Evolutionary conservation across 2,888 invertebrate genomes (phyloP).

Genomic region (Therioaphis trifolii): DNA sequence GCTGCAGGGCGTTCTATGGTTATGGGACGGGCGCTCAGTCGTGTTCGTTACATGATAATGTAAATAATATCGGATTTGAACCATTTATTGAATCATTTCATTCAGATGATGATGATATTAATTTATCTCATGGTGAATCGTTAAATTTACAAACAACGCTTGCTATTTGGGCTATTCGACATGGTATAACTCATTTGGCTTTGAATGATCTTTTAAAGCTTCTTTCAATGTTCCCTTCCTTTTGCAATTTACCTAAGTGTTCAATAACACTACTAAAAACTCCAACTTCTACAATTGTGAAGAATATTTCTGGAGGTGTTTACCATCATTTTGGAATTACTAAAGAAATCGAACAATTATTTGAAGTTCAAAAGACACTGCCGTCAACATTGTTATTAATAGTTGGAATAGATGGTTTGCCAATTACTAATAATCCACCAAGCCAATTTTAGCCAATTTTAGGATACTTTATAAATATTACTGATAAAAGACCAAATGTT

Average conservation of each 20-base stretch:
- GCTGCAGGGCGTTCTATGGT: no score
- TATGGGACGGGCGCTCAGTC: no score
- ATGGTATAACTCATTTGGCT: no score
- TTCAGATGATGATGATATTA: no score
- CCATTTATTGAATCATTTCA: no score
- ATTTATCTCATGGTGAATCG: no score
- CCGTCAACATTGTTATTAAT: background rate
- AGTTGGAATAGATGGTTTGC: conserved; percentile 47
- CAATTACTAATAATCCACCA: conserved; percentile 15
- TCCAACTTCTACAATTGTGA: background rate
- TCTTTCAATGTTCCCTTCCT: background rate
- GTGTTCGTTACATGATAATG: no score
- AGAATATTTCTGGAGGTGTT: background rate
- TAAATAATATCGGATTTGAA: no score
- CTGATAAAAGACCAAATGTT: no score
- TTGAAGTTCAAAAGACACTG: background rate
- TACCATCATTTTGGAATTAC: background rate
- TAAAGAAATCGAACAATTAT: background rate
- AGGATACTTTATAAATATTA: no score
- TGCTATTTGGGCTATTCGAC: no score
- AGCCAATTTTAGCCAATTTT: conserved; percentile 57
- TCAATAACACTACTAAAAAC: conserved; percentile 14
- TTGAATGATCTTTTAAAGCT: background rate
- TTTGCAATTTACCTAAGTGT: background rate
- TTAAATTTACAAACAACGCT: no score